Evolutionary conservation across 2,113 vertebrate species (phyloP), one percentile per base, ranked within the genome.

Genomic region (Siniperca knerii): DNA sequence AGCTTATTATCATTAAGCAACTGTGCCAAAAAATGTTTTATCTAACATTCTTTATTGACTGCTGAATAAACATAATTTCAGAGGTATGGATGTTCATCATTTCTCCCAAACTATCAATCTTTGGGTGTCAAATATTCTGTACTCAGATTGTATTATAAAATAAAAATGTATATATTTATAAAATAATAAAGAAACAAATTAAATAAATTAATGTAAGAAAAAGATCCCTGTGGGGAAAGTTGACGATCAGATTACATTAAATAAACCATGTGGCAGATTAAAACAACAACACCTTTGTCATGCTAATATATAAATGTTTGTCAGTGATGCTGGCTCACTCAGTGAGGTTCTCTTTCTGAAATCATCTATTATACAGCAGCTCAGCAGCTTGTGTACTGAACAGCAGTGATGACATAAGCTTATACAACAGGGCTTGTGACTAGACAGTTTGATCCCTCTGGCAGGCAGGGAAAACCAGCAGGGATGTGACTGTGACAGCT

Each of bases 1-100:
- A 86, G 93, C 93, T 93, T 95, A 94, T 95, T 94, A 93, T 94
- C 92, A 95, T 92, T 89, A 91, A 95, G 94, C 92, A 90, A 90
- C 91, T 94, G 95, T 96, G 96, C 95, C 96, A 96, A 96, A 94
- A 94, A 94, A 91, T 88, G 88, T 95, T 94, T 94, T 95, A 95
- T 93, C 86, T 87, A 88, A 93, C 90, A 87, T 92, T 92, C 88
- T 93, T 92, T 94, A 94, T 66, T 91, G 91, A 94, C 92, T 94
- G 94, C 92, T 96, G 93, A 96, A 96, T 96, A 96, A 96, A 96
- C 87, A 86, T 92, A 84, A 91, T 89, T 92, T 93, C 90, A 93
- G 91, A 91, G 73, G 83, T 87, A 81, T 79, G 80, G 75, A 73
- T 81, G 76, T 72, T 87, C n/a, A 75, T 90, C 46, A 75, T 93